Percentiles rank a stretch among this genome's conserved stretches.
Evolutionary conservation across 2,113 vertebrate genomes (phyloP).

Genomic region (Emberiza fucata): DNA sequence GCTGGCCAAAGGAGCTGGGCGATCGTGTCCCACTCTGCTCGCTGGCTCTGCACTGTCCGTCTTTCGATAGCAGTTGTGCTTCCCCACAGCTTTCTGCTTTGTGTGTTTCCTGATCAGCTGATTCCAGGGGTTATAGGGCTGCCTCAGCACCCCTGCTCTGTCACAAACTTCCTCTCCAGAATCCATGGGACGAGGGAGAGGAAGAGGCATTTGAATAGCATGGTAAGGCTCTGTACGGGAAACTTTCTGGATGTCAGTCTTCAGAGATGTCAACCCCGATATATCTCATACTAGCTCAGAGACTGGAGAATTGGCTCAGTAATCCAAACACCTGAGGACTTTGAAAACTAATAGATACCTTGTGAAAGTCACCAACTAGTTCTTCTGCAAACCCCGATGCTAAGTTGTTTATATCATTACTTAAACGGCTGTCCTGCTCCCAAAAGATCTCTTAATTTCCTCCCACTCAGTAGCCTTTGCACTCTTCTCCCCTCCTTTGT

Average conservation of each 20-base stretch:
- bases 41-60: fast-evolving
- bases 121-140: neutral
- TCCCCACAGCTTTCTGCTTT: neutral
- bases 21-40: neutral
- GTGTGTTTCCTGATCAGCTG: neutral
- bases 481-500: neutral
- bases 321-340: neutral
- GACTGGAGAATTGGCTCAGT: fast-evolving
- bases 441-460: neutral
- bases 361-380: neutral
- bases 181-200: neutral
- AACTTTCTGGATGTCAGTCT: neutral
- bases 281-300: neutral
- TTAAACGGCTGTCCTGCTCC: neutral
- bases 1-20: neutral
- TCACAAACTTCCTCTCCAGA: neutral
- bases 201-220: neutral
- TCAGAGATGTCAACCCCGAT: fast-evolving
- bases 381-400: neutral
- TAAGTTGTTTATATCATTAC: neutral
- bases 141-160: neutral
- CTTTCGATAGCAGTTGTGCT: neutral
- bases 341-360: neutral
- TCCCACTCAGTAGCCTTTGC: neutral
- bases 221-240: neutral